Conservation (phyloP, 1,140 invertebrate genomes). For the Magallana ariakensis region DNA sequence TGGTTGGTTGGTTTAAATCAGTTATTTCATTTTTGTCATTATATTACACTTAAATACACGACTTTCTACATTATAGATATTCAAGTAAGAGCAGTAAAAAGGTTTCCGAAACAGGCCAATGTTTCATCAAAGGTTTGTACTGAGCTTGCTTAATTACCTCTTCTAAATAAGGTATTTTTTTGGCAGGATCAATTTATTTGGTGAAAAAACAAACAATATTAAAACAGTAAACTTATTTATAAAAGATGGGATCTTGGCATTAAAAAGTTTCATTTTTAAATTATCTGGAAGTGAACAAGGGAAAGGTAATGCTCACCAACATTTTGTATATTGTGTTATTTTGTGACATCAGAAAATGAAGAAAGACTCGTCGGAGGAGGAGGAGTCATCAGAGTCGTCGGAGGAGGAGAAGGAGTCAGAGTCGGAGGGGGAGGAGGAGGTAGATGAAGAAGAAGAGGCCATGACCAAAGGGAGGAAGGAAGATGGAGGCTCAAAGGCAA, state of each 20-base stretch:
- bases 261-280: not conserved
- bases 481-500: too few species aligned
- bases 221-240: not conserved
- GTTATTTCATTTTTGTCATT: not conserved
- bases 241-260: not conserved
- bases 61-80: conserved; percentile 22
- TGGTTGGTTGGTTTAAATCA: not conserved
- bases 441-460: too few species aligned
- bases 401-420: too few species aligned
- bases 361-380: not conserved
- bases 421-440: too few species aligned
- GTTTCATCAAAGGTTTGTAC: not conserved
- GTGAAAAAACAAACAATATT: not conserved
- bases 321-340: not conserved
- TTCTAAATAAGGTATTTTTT: not conserved
- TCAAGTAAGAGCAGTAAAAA: not conserved
- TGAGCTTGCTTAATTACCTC: not conserved
- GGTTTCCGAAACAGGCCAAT: conserved; percentile 7
- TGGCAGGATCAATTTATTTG: not conserved
- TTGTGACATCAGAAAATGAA: conserved; percentile 12
- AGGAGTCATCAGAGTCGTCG: not conserved
- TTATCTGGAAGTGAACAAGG: not conserved
- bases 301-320: too few species aligned
- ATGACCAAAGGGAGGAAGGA: too few species aligned
- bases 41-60: not conserved